Evolutionary conservation across 2,113 vertebrate species (phyloP).

Genomic region (Climacteris rufus): DNA sequence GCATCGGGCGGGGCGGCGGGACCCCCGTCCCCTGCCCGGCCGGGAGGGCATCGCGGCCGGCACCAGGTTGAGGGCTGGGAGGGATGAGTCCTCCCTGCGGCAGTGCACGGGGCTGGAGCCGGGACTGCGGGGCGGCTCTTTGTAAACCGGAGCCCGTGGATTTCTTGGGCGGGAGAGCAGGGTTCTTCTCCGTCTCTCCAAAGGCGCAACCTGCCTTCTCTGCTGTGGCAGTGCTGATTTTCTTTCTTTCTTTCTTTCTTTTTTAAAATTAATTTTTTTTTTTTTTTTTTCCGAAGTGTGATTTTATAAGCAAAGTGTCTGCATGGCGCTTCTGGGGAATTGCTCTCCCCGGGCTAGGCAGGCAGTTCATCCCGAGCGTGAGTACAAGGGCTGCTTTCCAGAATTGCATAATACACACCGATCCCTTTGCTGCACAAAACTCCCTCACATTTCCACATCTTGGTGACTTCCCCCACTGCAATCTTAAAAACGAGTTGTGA

Average conservation of each 20-base stretch:
- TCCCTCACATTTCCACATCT: slow-evolving; percentile 46
- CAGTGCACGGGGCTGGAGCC: not conserved
- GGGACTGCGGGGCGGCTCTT: slow-evolving; percentile 13
- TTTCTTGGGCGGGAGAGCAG: slow-evolving; percentile 18
- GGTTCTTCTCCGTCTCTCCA: not conserved
- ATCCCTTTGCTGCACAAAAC: slow-evolving; percentile 16
- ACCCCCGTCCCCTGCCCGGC: not conserved
- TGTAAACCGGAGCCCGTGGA: slow-evolving; percentile 7
- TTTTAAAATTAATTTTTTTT: not conserved
- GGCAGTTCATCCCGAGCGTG: slow-evolving; percentile 10
- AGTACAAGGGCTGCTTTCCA: slow-evolving; percentile 17
- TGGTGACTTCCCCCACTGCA: slow-evolving; percentile 9
- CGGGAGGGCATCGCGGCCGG: not conserved
- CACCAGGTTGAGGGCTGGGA: not conserved
- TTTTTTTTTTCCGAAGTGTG: not conserved
- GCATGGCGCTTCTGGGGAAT: not conserved
- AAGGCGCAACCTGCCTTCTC: not conserved
- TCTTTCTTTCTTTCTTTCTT: not conserved
- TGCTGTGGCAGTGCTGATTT: not conserved
- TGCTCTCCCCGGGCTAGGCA: not conserved
- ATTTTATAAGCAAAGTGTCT: not conserved
- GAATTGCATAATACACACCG: slow-evolving; percentile 61
- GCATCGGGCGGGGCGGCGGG: not conserved
- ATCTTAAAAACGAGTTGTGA: not conserved
- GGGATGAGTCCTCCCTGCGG: not conserved